Base-by-base conservation (phyloP, 2,888 invertebrate species). In the Danaus chrysippus region DNA sequence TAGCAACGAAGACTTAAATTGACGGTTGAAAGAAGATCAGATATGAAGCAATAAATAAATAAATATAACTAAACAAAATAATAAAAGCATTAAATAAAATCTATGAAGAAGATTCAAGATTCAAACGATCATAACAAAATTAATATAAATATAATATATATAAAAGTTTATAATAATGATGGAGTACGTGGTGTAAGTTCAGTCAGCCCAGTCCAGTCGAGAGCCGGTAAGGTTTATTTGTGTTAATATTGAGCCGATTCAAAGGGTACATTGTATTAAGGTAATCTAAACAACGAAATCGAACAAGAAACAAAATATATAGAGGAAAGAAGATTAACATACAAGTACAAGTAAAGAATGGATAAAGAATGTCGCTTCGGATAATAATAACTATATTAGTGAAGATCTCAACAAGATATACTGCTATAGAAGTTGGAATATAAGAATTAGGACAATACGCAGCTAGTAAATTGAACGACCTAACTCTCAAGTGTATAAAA, bases 141-240 rank as follows among this genome's bases (percentile, higher is more conserved):
- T 54, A 66, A 72, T 73, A 74, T 68, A 61, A 71, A 59, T 59
- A 59, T 44, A 44, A 23, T 42, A 52, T 49, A 59, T 52, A 46
- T 54, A 62, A 62, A 61, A 12, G 13, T 19, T 46, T 44, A 34
- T 59, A 59, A 58, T 42, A 58, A 57, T 58, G 49, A 54, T n/a
- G 17, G 61, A 62, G 54, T 53, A 49, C 76, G 80, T 79, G 79
- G 83, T 84, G 81, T 82, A 77, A 81, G 86, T 85, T 85, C 78
- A 79, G 77, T 81, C 80, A 83, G 87, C 86, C 87, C 89, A 87
- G 87, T 86, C 88, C 87, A 74, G 73, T 77, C 75, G 70, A 71
- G 73, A 76, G 75, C 76, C 75, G 87, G 88, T 89, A 88, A 89
- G 87, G 79, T 81, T 78, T 72, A 69, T 69, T 72, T 68, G 62